Conservation (phyloP, 2,888 invertebrate genomes). For the Monoplex corrugatus region DNA sequence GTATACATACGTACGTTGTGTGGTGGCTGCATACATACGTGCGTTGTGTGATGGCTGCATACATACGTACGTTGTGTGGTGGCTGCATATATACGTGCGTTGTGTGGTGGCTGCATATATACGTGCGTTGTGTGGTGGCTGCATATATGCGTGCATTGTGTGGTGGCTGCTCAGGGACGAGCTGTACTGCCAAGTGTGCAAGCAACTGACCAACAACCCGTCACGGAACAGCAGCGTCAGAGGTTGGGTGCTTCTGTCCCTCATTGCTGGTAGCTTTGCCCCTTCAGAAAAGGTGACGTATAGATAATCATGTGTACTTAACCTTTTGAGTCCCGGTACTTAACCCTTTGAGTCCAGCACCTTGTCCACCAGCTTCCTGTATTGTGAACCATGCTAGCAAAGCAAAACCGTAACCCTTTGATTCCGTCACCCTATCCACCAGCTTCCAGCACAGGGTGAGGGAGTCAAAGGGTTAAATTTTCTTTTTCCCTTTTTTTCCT, state of each 20-base stretch:
- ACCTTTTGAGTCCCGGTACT: no score
- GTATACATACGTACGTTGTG: not conserved
- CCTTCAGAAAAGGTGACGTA: conserved; percentile 71
- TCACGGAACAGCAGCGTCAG: conserved; percentile 74
- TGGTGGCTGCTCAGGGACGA: conserved; percentile 69
- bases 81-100: not conserved
- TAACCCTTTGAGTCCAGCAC: no score
- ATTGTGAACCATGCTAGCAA: no score
- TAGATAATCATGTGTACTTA: no score
- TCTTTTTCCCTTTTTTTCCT: no score
- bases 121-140: not conserved
- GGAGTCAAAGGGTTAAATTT: no score
- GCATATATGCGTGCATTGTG: not conserved
- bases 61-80: not conserved
- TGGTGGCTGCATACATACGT: not conserved
- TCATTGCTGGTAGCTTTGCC: conserved; percentile 71
- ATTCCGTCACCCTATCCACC: no score
- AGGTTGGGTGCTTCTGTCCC: conserved; percentile 73
- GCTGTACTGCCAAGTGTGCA: conserved; percentile 74
- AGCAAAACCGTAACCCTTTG: no score
- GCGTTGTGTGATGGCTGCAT: conserved; percentile 6
- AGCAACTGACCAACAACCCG: conserved; percentile 76
- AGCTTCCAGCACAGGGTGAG: no score
- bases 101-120: conserved; percentile 10
- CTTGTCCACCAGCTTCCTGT: no score